Percentiles rank a stretch among this genome's conserved stretches.
These are phyloP conservation scores for Malthinus seriepunctatus DNA, from an alignment of 2,888 invertebrate species.

Conservation along the genomic window DNA sequence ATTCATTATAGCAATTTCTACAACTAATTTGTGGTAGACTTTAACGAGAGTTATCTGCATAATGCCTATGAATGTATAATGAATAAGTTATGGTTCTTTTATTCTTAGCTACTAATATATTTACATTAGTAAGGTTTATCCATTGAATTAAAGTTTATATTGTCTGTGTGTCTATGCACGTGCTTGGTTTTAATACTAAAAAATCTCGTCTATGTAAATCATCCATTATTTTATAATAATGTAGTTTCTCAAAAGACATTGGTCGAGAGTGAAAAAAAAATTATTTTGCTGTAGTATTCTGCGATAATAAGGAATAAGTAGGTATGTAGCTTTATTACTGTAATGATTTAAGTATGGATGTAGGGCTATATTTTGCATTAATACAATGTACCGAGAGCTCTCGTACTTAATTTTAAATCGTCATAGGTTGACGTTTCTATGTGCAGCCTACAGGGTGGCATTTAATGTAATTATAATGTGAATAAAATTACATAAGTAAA, in stretches of 20 bases:
- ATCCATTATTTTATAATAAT: too few species aligned
- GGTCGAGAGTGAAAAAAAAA: constrained; percentile 8
- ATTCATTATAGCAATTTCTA: too few species aligned
- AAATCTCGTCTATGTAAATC: too few species aligned
- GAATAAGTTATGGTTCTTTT: too few species aligned
- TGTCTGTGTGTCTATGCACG: too few species aligned
- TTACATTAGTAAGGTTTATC: too few species aligned
- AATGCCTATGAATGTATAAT: too few species aligned
- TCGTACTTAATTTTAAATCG: constrained; percentile 21
- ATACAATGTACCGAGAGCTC: constrained; percentile 24
- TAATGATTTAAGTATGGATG: constrained; percentile 22
- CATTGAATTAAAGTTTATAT: too few species aligned
- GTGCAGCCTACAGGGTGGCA: constrained; percentile 26
- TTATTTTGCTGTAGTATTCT: constrained; percentile 20
- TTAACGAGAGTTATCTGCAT: too few species aligned
- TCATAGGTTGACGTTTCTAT: constrained; percentile 21
- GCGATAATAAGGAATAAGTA: constrained; percentile 18
- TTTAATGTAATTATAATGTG: constrained; percentile 22
- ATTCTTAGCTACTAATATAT: too few species aligned
- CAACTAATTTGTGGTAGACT: too few species aligned
- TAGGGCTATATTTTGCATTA: constrained; percentile 24
- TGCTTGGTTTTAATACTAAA: too few species aligned
- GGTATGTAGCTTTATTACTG: constrained; percentile 18
- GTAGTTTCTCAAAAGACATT: background rate
- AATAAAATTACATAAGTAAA: constrained; percentile 16